Base-by-base conservation (phyloP, 1,140 invertebrate genomes). In the Drosophila kepulauana region DNA sequence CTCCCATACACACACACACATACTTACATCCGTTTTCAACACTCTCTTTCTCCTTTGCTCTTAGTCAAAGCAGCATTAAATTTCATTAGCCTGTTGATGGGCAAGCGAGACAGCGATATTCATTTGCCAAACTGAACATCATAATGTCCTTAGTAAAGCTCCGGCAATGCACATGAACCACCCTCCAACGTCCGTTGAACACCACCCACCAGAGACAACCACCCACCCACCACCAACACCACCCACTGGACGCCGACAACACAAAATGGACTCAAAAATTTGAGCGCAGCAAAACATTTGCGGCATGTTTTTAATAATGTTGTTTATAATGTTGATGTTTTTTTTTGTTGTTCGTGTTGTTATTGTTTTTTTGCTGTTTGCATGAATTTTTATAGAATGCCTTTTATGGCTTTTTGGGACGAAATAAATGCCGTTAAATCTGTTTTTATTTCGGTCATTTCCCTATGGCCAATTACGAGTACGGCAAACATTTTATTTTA, bases 231-330 rank as follows among this genome's bases (percentile, higher is more conserved):
- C 30, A 6, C 15, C 52, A 49, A 10, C 28, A 43, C 20, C 49
- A 20, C 59, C 59, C 64, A 35, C 28, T 66, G 43, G 30, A 20
- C 16, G 69, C 33, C 64, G 69, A 61, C 68, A 81, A 72, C 82
- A 72, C 82, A 89, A 91, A 91, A 91, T 91, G 78, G 84, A 91
- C 88, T 91, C 88, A 90, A 82, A 90, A 90, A 90, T 90, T 65
- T 79, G 81, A 81, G 71, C 78, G 66, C 61, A 91, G 71, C 73
- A 82, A 85, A 91, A 84, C 89, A 91, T 91, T 91, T 91, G 89
- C 76, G 89, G 89, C 82, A 91, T 91, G 89, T 91, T 91, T 91
- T 91, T 91, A 91, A 86, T 91, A 91, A 91, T 91, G 89, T 91
- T 91, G 84, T 90, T 89, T 89, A 90, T 89, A 89, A 89, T 89